These are phyloP conservation scores for Centrocercus urophasianus DNA, from an alignment of 2,113 vertebrate species.

Conservation along the genomic window DNA sequence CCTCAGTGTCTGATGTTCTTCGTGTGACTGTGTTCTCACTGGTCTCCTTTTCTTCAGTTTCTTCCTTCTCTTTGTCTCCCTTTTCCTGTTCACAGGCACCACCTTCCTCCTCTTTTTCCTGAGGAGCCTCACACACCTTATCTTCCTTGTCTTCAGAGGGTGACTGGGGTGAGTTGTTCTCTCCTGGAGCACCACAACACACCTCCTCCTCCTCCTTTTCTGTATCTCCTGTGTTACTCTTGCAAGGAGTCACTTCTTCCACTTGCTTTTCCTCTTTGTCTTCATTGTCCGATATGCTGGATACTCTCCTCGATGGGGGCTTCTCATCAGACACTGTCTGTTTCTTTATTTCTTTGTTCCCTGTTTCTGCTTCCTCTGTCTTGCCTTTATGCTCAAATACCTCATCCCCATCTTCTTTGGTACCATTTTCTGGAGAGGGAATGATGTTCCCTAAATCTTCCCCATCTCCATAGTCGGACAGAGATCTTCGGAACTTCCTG, in stretches of 20 bases:
- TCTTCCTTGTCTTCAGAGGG: neutral
- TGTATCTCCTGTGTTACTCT: neutral
- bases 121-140: neutral
- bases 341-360: neutral
- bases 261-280: neutral
- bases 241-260: neutral
- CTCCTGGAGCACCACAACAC: neutral
- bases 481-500: constrained; percentile 79
- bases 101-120: neutral
- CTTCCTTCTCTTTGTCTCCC: neutral
- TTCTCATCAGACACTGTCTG: neutral
- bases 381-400: constrained; percentile 54
- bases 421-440: constrained; percentile 78
- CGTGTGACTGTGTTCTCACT: neutral
- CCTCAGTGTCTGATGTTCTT: neutral
- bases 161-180: neutral
- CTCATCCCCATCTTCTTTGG: constrained; percentile 68
- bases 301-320: neutral
- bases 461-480: constrained; percentile 71
- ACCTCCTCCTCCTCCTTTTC: neutral
- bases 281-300: constrained; percentile 41
- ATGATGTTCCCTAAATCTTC: constrained; percentile 26
- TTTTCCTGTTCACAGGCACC: neutral
- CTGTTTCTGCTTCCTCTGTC: neutral
- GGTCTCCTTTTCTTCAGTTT: neutral